Percentiles rank a stretch among this genome's conserved stretches.
These are phyloP conservation scores for Conistra vaccinii DNA, from an alignment of 2,888 invertebrate species.

Conservation along the genomic window DNA sequence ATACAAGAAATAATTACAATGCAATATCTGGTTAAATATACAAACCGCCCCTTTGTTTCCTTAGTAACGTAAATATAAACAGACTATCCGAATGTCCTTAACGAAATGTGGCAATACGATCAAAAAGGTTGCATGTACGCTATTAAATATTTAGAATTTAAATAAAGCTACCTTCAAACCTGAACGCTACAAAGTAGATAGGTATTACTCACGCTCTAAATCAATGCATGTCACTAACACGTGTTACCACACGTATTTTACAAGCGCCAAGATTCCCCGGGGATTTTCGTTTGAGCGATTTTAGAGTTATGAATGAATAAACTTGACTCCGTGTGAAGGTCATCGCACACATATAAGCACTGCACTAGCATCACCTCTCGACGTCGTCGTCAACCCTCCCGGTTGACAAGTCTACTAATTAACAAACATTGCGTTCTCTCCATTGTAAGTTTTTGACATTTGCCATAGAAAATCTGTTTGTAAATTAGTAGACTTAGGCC, in stretches of 20 bases:
- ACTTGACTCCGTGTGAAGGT: constrained; percentile 12
- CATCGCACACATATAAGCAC: neutral
- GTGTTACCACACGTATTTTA: constrained; percentile 4
- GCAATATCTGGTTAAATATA: neutral
- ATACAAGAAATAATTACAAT: neutral
- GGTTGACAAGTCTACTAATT: too few relatives aligned
- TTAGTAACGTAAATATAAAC: too few relatives aligned
- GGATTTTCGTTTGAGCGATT: constrained; percentile 11
- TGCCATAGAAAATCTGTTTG: too few relatives aligned
- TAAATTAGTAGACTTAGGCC: too few relatives aligned
- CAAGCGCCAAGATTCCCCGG: neutral
- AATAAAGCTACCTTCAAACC: neutral
- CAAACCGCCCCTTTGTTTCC: neutral
- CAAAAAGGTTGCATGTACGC: neutral
- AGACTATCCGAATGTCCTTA: neutral
- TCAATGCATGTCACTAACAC: constrained; percentile 16
- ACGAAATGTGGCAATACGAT: neutral
- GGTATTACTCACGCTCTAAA: constrained; percentile 16
- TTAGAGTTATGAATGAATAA: constrained; percentile 19
- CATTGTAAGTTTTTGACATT: too few relatives aligned
- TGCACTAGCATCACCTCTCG: too few relatives aligned
- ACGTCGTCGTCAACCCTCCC: neutral
- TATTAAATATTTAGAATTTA: neutral
- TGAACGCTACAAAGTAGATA: too few relatives aligned
- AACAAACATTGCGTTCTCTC: too few relatives aligned